Base-by-base conservation (phyloP, 1,140 invertebrate species). In the Anastrepha obliqua region DNA sequence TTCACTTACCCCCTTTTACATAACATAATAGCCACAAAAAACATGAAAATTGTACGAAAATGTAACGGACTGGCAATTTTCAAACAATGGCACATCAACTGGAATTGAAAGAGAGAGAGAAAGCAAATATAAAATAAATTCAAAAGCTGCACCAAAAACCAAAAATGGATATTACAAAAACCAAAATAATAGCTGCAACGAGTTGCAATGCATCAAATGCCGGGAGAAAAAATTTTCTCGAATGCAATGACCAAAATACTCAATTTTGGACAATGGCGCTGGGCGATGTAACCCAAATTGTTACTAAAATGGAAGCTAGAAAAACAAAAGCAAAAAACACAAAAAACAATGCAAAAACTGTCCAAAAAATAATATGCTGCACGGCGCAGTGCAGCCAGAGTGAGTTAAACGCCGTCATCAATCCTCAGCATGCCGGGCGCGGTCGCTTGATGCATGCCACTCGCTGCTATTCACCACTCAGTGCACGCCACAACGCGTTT, bases 371-470 rank as follows among this genome's bases (percentile, higher is more conserved):
- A 47, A 55, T 51, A 11, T 17, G 11, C 6, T 5, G 8, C 13
- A 17, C 13, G n/a, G 44, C 44, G 44, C 42, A 2, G 8, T 13
- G 42, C 47, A 55, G 74, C 8, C 74, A 29, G 74, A 29, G 74
- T 81, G 74, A 81, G 47, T 81, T 81, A 81, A 81, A 51, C 74
- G 51, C 74, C 44, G 20, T 81, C 47, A 81, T 81, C 74, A 81
- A 81, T 81, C 74, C 17, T 81, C 39, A 2, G 47, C 20, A n/a
- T n/a, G 74, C 44, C n/a, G 74, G 74, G 74, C 42, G 74, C 42
- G 74, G 74, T 81, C 74, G 74, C 74, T 81, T 81, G 74, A 81
- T 81, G 47, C 47, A 81, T 81, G 74, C 74, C 74, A 81, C 74
- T 81, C 74, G 47, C 74, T n/a, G n/a, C 44, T 44, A 55, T 11